Evolutionary conservation across 1,140 invertebrate genomes (phyloP).

Genomic region (Drosophila jambulina): DNA sequence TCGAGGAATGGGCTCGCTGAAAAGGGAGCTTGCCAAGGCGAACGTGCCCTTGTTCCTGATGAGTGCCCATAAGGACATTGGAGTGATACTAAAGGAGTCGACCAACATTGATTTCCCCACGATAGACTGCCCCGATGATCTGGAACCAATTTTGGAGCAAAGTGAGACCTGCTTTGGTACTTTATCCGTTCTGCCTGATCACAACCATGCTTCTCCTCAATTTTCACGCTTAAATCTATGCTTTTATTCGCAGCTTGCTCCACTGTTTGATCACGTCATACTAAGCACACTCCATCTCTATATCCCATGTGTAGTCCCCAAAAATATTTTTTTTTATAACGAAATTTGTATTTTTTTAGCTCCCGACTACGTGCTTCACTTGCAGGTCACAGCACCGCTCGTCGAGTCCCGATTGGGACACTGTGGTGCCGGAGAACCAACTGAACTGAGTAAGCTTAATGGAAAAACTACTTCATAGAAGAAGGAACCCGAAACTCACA

Average conservation of each 20-base stretch:
- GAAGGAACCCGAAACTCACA: background rate
- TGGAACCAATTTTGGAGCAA: slow-evolving; percentile 73
- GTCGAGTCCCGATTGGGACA: slow-evolving; percentile 54
- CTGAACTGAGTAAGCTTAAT: slow-evolving; percentile 60
- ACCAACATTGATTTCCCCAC: slow-evolving; percentile 76
- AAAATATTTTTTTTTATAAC: background rate
- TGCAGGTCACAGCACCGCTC: slow-evolving; percentile 66
- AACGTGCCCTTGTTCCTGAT: slow-evolving; percentile 88
- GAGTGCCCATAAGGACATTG: slow-evolving; percentile 84
- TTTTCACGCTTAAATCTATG: slow-evolving; percentile 2
- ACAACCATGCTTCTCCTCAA: background rate
- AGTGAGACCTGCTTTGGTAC: slow-evolving; percentile 52
- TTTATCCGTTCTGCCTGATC: background rate
- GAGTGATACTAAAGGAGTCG: slow-evolving; percentile 75
- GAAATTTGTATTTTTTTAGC: slow-evolving; percentile 44
- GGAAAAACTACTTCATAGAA: slow-evolving; percentile 34
- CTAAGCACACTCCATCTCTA: slow-evolving; percentile 2
- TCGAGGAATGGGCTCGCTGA: slow-evolving; percentile 91
- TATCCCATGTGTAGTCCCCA: background rate
- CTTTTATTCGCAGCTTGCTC: slow-evolving; percentile 40
- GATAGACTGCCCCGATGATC: slow-evolving; percentile 73
- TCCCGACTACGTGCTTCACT: slow-evolving; percentile 65
- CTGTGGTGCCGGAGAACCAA: slow-evolving; percentile 34
- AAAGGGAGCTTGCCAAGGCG: slow-evolving; percentile 89
- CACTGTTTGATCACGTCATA: slow-evolving; percentile 30